phyloP scores from a whole-genome alignment of 2,888 invertebrate genomes.

The Teinopalpus imperialis region DNA sequence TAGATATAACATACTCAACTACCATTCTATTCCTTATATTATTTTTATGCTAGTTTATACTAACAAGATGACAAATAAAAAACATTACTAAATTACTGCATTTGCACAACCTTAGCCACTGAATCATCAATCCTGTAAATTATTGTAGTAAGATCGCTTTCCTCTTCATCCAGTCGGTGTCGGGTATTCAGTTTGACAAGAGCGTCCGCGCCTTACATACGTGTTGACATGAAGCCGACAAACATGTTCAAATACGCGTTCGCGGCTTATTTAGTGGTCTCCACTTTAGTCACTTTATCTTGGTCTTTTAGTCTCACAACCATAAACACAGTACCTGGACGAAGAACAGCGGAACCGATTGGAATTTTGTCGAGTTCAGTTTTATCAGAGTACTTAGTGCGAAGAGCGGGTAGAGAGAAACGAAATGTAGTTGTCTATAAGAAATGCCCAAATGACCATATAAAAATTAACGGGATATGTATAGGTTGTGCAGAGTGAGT shows the following conservation, averaged over 20 bases:
- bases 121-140: no score
- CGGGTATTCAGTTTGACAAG: background rate
- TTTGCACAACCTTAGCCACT: no score
- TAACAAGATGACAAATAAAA: no score
- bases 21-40: no score
- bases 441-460: background rate
- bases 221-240: background rate
- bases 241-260: background rate
- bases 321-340: background rate
- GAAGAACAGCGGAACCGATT: background rate
- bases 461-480: background rate
- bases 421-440: background rate
- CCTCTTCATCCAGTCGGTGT: no score
- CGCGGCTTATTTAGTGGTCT: background rate
- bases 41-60: no score
- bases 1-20: no score
- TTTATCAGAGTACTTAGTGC: background rate
- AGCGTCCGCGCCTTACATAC: background rate
- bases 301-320: background rate
- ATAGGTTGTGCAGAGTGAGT: slow-evolving; percentile 5
- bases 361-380: background rate
- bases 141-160: no score
- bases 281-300: background rate
- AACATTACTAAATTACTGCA: no score
- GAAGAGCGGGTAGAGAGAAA: background rate